phyloP scores from a whole-genome alignment of 2,888 invertebrate genomes.

The Plebejus argus region DNA sequence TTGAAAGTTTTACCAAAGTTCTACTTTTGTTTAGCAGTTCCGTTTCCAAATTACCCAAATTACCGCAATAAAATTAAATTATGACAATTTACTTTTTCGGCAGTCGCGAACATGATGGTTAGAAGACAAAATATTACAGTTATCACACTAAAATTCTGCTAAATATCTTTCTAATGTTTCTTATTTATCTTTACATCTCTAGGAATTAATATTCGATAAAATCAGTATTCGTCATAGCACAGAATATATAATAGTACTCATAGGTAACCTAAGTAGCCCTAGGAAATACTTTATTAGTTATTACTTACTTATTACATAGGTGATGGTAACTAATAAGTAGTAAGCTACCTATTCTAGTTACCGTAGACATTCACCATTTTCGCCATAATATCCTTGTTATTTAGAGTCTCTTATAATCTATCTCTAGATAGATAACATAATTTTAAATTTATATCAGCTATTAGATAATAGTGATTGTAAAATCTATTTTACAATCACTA shows the following conservation, averaged over 20 bases:
- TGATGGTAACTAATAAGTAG: too few species aligned
- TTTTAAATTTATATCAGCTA: too few species aligned
- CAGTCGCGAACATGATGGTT: neutral
- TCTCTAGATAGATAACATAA: too few species aligned
- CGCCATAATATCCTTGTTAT: too few species aligned
- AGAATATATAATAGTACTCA: too few species aligned
- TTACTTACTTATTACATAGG: too few species aligned
- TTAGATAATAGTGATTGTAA: too few species aligned
- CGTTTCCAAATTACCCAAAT: neutral
- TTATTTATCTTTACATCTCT: neutral
- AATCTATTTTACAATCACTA: too few species aligned
- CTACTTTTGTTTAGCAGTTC: constrained; percentile 57
- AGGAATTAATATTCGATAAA: neutral
- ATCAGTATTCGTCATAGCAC: neutral
- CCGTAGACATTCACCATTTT: too few species aligned
- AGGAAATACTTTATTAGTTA: too few species aligned
- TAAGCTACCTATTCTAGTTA: too few species aligned
- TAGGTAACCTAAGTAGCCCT: neutral
- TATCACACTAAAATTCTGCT: neutral
- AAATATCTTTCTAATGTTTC: neutral
- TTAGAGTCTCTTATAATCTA: too few species aligned
- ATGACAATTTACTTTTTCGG: neutral
- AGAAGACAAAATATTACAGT: neutral
- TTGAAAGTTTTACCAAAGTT: constrained; percentile 41
- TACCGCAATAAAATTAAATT: neutral